Evolutionary conservation across 2,888 invertebrate species (phyloP), one percentile per base, ranked within the genome.

Genomic region (Hemicrepidius hirtus): DNA sequence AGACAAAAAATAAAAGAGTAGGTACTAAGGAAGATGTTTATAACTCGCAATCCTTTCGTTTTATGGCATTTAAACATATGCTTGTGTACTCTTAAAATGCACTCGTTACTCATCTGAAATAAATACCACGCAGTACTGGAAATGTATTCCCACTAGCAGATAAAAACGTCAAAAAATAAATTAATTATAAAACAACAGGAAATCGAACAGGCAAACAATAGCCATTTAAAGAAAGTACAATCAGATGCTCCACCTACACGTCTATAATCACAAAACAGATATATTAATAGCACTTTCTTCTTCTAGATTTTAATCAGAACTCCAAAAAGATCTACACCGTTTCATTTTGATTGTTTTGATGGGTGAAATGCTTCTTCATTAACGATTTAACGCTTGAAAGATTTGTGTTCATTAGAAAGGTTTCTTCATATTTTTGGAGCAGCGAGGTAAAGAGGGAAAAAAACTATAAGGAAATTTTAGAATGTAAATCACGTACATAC

Each of bases 211-310:
- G 32, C 32, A 32, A 9, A 32, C 32, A 32, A 32, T 32, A 9
- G 32, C 32, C 32, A 32, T 32, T 32, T 32, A 32, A 32, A 44
- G 44, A 44, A 44, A 44, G 44, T 44, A 44, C 18, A 44, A 44
- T 44, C 44, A 6, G 44, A 9, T 16, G 9, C 16, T 41, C 16
- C 44, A 18, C 44, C 44, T 44, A 44, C 44, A 44, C 44, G 18
- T 18, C 44, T 16, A 0, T 18, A 41, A 41, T 41, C 40, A 6
- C 40, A 44, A 44, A 44, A 44, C 18, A 1, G 44, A 18, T 44
- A 16, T 16, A 18, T n/a, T n/a, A 44, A 13, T 44, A 16, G 3
- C 44, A 44, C 44, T 44, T 44, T 44, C 44, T 44, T 44, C 44
- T 44, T 44, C 44, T 44, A 0, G 9, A 16, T 16, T 6, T 32